These are phyloP conservation scores for Lepidurus arcticus DNA, from an alignment of 1,140 invertebrate genomes.

Conservation along the genomic window DNA sequence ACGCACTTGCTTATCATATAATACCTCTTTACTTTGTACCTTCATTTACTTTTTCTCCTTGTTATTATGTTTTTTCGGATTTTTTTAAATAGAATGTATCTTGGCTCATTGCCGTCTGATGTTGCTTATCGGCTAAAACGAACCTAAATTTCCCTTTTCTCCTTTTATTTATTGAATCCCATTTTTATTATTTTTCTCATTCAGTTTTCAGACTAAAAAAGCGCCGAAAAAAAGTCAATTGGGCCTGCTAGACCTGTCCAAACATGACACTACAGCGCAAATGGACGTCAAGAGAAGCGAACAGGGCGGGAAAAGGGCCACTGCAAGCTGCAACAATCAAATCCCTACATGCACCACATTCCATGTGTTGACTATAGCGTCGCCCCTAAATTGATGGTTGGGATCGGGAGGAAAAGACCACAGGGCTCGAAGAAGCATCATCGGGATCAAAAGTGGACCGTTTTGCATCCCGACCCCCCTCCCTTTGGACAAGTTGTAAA, in stretches of 20 bases:
- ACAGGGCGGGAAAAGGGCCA: too few relatives aligned
- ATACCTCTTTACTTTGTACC: not conserved
- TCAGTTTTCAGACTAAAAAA: not conserved
- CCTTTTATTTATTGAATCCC: not conserved
- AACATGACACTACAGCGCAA: not conserved
- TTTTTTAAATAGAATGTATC: not conserved
- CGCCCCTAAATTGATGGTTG: not conserved
- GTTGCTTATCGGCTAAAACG: not conserved
- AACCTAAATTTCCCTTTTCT: not conserved
- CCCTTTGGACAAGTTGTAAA: not conserved
- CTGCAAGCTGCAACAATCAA: too few relatives aligned
- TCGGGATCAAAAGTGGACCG: not conserved
- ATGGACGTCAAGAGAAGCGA: too few relatives aligned
- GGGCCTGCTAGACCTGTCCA: slow-evolving; percentile 2
- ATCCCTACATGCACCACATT: not conserved
- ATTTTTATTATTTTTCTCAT: not conserved
- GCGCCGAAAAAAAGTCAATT: not conserved
- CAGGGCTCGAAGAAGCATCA: not conserved
- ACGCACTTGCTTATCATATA: not conserved
- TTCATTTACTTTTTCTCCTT: not conserved
- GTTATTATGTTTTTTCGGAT: not conserved
- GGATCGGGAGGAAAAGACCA: not conserved
- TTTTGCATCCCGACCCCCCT: not conserved
- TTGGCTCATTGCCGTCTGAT: too few relatives aligned
- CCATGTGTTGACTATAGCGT: not conserved